These are phyloP conservation scores for Coreius guichenoti DNA, from an alignment of 2,797 vertebrate genomes.

Conservation along the genomic window DNA sequence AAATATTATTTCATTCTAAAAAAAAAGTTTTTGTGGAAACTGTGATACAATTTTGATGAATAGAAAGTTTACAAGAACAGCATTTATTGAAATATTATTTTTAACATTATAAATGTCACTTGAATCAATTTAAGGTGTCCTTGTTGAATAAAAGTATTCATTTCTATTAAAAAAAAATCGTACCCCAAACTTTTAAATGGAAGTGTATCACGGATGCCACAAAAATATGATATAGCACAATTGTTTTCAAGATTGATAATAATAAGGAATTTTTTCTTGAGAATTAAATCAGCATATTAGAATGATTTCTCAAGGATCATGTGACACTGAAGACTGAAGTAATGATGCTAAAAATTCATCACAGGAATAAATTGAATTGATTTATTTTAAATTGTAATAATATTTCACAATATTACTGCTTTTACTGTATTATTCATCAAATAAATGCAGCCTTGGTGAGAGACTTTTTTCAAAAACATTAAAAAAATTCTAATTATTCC, in stretches of 20 bases:
- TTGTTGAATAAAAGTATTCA: neutral
- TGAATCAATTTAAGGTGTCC: neutral
- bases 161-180: too few species aligned
- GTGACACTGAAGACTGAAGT: neutral
- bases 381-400: neutral
- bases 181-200: neutral
- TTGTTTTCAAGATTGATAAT: neutral
- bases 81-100: too few species aligned
- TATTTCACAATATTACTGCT: neutral
- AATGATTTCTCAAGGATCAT: neutral
- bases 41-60: neutral
- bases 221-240: neutral
- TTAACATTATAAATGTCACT: neutral
- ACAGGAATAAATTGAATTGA: neutral
- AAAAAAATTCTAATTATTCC: neutral
- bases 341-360: neutral
- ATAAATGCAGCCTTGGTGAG: neutral
- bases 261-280: neutral
- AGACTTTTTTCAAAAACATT: neutral
- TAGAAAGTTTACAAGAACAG: neutral
- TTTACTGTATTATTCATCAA: neutral
- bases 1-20: neutral
- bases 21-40: neutral
- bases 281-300: neutral
- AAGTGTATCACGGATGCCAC: neutral